phyloP scores from a whole-genome alignment of 2,888 invertebrate genomes.

The Nephrotoma appendiculata region DNA sequence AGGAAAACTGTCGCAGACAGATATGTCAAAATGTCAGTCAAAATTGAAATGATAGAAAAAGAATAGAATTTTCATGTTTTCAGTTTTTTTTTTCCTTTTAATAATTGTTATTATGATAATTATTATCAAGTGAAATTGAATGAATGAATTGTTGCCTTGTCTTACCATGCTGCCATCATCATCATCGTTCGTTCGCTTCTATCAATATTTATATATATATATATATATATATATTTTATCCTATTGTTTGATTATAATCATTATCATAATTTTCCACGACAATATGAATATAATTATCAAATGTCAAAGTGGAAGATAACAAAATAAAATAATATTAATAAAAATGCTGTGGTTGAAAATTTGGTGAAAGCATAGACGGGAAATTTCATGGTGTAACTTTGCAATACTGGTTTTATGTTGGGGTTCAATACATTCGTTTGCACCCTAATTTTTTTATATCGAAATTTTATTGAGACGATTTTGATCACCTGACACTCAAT shows the following conservation, averaged over 20 bases:
- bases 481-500: too few relatives aligned
- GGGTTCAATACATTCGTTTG: too few relatives aligned
- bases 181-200: background rate
- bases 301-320: background rate
- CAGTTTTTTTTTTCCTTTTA: background rate
- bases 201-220: background rate
- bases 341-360: background rate
- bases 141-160: background rate
- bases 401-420: background rate
- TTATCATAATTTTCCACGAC: background rate
- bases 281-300: background rate
- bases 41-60: conserved; percentile 2
- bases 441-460: too few relatives aligned
- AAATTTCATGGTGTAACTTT: background rate
- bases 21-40: conserved; percentile 4
- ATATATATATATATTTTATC: background rate
- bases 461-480: too few relatives aligned
- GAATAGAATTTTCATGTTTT: background rate
- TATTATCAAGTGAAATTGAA: background rate
- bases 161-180: background rate
- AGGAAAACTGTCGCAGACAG: conserved; percentile 1
- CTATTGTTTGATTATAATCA: background rate
- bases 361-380: background rate
- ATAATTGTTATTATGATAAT: background rate
- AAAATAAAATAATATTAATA: background rate